Base-by-base conservation (phyloP, 2,888 invertebrate genomes). In the Rhyacophila evoluta region DNA sequence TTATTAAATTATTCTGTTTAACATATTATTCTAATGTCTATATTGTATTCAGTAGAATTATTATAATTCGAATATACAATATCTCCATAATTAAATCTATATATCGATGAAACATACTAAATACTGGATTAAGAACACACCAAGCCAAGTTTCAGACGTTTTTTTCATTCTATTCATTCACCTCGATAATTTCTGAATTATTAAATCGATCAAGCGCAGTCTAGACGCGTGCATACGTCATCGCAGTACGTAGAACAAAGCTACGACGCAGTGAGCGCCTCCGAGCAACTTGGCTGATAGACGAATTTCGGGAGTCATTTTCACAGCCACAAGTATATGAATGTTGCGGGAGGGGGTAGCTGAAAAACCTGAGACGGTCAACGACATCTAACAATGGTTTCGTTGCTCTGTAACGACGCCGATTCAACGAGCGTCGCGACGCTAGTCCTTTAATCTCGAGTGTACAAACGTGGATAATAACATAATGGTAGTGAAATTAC, bases 291-390 rank as follows among this genome's bases (percentile, higher is more conserved):
- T 19, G 55, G 12, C 15, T 10, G 25, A 19, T 55, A 55, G 19
- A 19, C 19, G 55, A 55, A 55, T 19, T 55, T 55, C 19, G 55
- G 55, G 25, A 55, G 55, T 19, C 55, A 55, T 55, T 55, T 55
- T 55, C 55, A 25, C 8, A 55, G 19, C 15, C 25, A 19, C 55
- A 25, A 19, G 6, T 19, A 25, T 19, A 25, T 55, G 25, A 8
- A 12, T 19, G 55, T 10, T 19, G 19, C 12, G 55, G 25, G 8
- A 19, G 19, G 55, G 55, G 38, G 69, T 75, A 33, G 37, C 69
- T 75, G 75, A 75, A 75, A 75, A 70, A 69, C 27, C 67, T 74
- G 39, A 69, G 29, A 38, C 75, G 75, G 75, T 75, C 75, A 75
- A 75, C 75, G 75, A 75, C 75, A 69, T 69, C 70, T 38, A 10